Evolutionary conservation across 2,113 vertebrate species (phyloP).

Genomic region (Machaerirhynchus nigripectus): DNA sequence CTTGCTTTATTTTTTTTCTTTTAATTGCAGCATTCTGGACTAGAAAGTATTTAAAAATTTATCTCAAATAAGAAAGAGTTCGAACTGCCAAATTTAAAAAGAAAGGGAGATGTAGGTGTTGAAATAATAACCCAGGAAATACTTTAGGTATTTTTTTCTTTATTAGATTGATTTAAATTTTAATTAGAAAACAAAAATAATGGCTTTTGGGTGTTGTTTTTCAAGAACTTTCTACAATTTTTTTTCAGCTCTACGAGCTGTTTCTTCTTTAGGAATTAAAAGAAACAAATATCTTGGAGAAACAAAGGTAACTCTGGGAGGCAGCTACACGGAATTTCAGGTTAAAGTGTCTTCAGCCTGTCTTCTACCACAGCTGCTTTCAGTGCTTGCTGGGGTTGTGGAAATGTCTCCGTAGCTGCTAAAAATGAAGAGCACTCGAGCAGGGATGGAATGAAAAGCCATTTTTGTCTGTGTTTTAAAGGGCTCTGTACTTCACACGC

Average conservation of each 20-base stretch:
- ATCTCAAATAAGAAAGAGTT: neutral
- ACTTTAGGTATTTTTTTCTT: neutral
- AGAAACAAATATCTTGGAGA: neutral
- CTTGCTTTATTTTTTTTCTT: too few relatives aligned
- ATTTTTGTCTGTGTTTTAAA: neutral
- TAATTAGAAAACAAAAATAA: neutral
- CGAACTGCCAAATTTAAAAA: neutral
- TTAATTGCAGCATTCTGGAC: neutral
- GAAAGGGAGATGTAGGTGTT: neutral
- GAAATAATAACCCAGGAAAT: neutral
- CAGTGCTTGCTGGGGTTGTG: neutral
- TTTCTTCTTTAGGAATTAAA: neutral
- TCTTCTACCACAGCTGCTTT: neutral
- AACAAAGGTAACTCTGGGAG: neutral
- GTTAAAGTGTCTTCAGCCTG: neutral
- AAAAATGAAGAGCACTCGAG: slow-evolving; percentile 25
- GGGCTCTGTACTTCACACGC: neutral
- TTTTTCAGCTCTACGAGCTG: neutral
- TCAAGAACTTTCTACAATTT: neutral
- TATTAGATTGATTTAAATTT: neutral
- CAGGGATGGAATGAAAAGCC: neutral
- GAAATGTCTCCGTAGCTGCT: neutral
- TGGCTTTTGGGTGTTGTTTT: rapidly evolving
- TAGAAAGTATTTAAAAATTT: neutral
- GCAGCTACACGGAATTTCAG: neutral